A percentile compares a stretch with the other conserved stretches of the same genome.
Evolutionary conservation across 2,888 invertebrate species (phyloP).

Genomic region (Drosophila maculinotata): DNA sequence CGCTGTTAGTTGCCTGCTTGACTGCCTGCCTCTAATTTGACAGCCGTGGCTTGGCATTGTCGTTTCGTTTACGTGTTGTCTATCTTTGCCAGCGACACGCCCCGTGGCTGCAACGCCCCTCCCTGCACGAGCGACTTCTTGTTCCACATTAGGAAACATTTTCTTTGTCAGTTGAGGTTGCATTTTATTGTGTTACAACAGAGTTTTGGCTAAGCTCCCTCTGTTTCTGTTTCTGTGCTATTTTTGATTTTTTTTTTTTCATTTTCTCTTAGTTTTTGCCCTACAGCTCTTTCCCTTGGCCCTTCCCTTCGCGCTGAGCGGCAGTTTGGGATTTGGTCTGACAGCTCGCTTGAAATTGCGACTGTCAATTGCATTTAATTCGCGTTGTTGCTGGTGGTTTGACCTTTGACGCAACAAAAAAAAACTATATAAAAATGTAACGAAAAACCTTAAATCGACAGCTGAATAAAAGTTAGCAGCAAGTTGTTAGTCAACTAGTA

Average conservation of each 20-base stretch:
- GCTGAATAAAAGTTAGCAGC: conserved; percentile 3
- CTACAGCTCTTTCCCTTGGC: conserved; percentile 26
- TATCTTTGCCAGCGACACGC: conserved; percentile 69
- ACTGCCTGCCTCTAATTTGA: conserved; percentile 73
- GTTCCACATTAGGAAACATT: conserved; percentile 74
- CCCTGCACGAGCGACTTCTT: conserved; percentile 55
- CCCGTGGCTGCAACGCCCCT: conserved; percentile 39
- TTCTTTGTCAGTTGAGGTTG: conserved; percentile 81
- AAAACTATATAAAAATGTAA: neutral
- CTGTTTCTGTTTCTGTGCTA: conserved; percentile 12
- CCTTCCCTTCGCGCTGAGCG: conserved; percentile 47
- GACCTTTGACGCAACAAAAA: conserved; percentile 58
- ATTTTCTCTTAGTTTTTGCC: conserved; percentile 28
- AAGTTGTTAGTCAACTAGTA: neutral
- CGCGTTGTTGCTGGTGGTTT: conserved; percentile 66
- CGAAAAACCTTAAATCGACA: conserved; percentile 17
- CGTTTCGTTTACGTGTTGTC: conserved; percentile 78
- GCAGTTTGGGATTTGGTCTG: conserved; percentile 80
- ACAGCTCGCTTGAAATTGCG: conserved; percentile 83
- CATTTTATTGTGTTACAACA: conserved; percentile 76
- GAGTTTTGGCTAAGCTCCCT: conserved; percentile 64
- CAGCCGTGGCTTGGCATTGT: conserved; percentile 76
- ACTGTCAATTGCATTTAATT: conserved; percentile 84
- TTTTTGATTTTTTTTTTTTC: conserved; percentile 11
- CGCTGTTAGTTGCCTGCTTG: conserved; percentile 50